A percentile compares a stretch with the other conserved stretches of the same genome.
phyloP scores from a whole-genome alignment of 2,888 invertebrate genomes.

The Scaptomyza flava region DNA sequence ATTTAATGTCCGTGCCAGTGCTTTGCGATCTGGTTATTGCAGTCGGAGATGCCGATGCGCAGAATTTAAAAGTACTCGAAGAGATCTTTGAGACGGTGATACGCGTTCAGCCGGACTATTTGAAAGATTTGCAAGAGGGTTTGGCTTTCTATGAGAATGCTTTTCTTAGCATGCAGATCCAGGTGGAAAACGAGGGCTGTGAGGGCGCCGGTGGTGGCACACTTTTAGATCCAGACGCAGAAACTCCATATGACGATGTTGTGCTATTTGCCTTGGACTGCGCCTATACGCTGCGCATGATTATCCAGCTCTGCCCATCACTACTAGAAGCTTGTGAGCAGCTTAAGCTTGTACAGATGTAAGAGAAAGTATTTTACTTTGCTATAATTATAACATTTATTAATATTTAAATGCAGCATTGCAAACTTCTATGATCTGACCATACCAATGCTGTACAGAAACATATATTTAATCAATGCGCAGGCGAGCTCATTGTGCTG shows the following conservation, averaged over 20 bases:
- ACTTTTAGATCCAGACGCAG: slow-evolving; percentile 63
- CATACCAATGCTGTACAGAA: slow-evolving; percentile 89
- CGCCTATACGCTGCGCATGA: slow-evolving; percentile 88
- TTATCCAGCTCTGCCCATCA: slow-evolving; percentile 88
- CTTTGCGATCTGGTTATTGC: slow-evolving; percentile 91
- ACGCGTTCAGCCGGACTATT: slow-evolving; percentile 86
- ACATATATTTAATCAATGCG: slow-evolving; percentile 84
- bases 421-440: slow-evolving; percentile 91
- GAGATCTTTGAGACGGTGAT: slow-evolving; percentile 89
- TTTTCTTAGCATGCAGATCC: slow-evolving; percentile 80
- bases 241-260: slow-evolving; percentile 87
- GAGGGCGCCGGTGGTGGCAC: slow-evolving; percentile 78
- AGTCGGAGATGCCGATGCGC: slow-evolving; percentile 88
- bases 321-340: slow-evolving; percentile 86
- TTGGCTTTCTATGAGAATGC: slow-evolving; percentile 86
- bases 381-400: neutral
- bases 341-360: slow-evolving; percentile 87
- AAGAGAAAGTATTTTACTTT: too few relatives aligned
- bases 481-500: slow-evolving; percentile 76
- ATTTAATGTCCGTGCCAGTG: slow-evolving; percentile 92
- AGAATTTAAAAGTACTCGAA: slow-evolving; percentile 87
- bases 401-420: slow-evolving; percentile 85
- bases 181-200: slow-evolving; percentile 82
- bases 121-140: slow-evolving; percentile 86
- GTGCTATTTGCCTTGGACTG: slow-evolving; percentile 89